A percentile compares a stretch with the other conserved stretches of the same genome.
These are phyloP conservation scores for Eristalinus aeneus DNA, from an alignment of 2,888 invertebrate genomes.

Conservation along the genomic window DNA sequence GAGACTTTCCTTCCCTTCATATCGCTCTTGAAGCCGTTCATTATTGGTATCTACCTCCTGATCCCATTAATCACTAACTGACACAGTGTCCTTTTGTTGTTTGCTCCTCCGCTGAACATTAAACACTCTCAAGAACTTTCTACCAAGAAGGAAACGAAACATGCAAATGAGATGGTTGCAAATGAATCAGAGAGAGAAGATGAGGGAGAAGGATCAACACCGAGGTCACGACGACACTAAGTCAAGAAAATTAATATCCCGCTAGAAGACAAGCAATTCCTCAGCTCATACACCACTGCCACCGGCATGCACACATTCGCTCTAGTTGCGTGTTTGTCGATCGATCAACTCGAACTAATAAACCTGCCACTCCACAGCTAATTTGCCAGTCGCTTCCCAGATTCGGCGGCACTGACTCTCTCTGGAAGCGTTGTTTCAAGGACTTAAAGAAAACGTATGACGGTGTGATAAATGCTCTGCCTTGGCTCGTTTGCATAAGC, in stretches of 20 bases:
- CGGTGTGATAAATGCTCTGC: background rate
- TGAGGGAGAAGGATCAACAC: background rate
- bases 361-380: background rate
- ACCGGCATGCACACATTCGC: background rate
- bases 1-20: background rate
- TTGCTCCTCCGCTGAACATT: background rate
- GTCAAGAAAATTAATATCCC: constrained; percentile 18
- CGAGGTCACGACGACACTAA: background rate
- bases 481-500: background rate
- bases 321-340: background rate
- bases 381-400: background rate
- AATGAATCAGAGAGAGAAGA: background rate
- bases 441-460: background rate
- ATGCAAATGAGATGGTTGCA: constrained; percentile 22
- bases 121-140: background rate
- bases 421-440: background rate
- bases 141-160: background rate
- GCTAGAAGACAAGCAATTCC: background rate
- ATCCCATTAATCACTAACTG: constrained; percentile 34
- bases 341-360: background rate
- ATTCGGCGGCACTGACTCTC: background rate
- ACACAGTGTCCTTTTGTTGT: background rate
- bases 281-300: background rate
- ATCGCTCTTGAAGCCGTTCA: background rate
- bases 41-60: constrained; percentile 14